Evolutionary conservation across 2,797 vertebrate species (phyloP).

Genomic region (Enteromius thamalakanensis): DNA sequence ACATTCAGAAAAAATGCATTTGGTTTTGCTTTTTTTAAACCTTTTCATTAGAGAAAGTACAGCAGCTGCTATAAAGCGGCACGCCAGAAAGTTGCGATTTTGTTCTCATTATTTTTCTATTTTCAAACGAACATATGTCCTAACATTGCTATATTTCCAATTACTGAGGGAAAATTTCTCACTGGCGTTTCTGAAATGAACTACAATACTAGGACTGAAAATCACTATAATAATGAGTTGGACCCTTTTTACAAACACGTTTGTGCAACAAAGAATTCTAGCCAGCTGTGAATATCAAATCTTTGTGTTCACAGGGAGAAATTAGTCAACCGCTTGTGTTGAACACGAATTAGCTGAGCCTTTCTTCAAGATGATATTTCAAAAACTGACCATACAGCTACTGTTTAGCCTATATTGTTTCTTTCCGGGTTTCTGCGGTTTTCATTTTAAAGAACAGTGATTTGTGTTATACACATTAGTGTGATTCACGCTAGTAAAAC

Average conservation of each 20-base stretch:
- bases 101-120: conserved; percentile 24
- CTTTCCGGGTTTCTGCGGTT: background rate
- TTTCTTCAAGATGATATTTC: conserved; percentile 8
- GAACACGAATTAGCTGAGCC: background rate
- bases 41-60: conserved; percentile 7
- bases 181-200: conserved; percentile 16
- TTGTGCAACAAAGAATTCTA: background rate
- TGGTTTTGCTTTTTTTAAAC: background rate
- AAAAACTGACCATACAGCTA: background rate
- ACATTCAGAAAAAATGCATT: background rate
- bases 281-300: conserved; percentile 13
- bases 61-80: background rate
- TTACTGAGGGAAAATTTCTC: conserved; percentile 18
- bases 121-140: conserved; percentile 20
- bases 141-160: conserved; percentile 29
- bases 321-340: background rate
- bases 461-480: too few relatives aligned
- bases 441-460: background rate
- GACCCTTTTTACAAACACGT: conserved; percentile 16
- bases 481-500: background rate
- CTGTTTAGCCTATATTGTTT: background rate
- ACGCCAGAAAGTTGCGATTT: background rate
- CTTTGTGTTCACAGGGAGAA: conserved; percentile 10
- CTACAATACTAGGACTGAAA: conserved; percentile 7
- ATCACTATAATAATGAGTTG: conserved; percentile 22